Base-by-base conservation (phyloP, 2,113 vertebrate species). In the Spheniscus mendiculus region DNA sequence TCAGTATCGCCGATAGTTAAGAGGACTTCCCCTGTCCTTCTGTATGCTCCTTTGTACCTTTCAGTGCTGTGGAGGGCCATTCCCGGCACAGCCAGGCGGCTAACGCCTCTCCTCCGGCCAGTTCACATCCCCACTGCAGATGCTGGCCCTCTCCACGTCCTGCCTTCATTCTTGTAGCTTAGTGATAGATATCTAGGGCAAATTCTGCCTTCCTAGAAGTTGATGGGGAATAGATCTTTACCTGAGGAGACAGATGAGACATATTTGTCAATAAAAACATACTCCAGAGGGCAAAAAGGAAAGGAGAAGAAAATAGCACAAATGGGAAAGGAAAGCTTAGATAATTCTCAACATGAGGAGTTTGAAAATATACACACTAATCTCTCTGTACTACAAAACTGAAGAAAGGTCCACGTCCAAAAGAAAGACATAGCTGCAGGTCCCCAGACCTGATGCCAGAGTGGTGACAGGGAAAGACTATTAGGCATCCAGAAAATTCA, bases 1-100 rank as follows among this genome's bases (percentile, higher is more conserved):
- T 6, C 78, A 13, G 23, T 0, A 12, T 1, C 13, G 4, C 36
- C 10, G 52, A 5, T 0, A 13, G 36, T 4, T 6, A 1, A 1
- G 14, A 44, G 59, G 13, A 0, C 23, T 23, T 3, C 3, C 52
- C 53, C 69, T 6, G 36, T 5, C 7, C 45, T 49, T 10, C 49
- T 18, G 19, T 3, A 11, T 1, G 7, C 44, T 15, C 12, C 38
- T 26, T 42, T 2, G 1, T 3, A 7, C 32, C 67, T 4, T 9
- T 7, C 26, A 5, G 8, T 16, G 45, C 61, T 11, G 3, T 6
- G 23, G 16, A 38, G 29, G 26, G 17, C 32, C 61, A 4, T 3
- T 27, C 26, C 34, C 53, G 5, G 27, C 26, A 8, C 63, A 13
- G 18, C 5, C 21, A 12, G 22, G 20, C 38, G 4, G 42, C 44